phyloP scores from a whole-genome alignment of 2,113 vertebrate species.

The Gavialis gangeticus region DNA sequence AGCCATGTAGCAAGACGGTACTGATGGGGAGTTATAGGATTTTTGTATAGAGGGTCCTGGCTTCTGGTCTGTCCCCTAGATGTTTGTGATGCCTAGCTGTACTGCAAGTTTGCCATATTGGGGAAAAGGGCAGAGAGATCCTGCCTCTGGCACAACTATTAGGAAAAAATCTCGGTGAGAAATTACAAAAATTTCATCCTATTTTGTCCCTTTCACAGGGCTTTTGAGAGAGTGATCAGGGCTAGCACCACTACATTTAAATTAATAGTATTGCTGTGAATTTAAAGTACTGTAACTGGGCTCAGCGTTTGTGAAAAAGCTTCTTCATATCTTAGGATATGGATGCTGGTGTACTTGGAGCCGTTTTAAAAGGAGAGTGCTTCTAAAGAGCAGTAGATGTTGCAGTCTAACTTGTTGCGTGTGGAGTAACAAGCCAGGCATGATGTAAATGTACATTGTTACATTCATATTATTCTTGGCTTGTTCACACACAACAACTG shows the following conservation, averaged over 20 bases:
- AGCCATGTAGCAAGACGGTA: not conserved
- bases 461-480: no score
- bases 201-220: not conserved
- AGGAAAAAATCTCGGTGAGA: not conserved
- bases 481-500: no score
- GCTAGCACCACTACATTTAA: not conserved
- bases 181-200: not conserved
- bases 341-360: no score
- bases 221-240: not conserved
- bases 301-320: not conserved
- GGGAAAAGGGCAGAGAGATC: slow-evolving; percentile 19
- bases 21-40: not conserved
- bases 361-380: no score
- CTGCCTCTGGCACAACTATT: not conserved
- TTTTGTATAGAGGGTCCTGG: not conserved
- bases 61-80: not conserved
- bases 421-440: no score
- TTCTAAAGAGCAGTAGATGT: no score
- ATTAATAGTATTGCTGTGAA: not conserved
- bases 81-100: not conserved
- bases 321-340: no score
- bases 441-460: no score
- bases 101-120: not conserved
- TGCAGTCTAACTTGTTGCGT: no score
- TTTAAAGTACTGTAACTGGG: not conserved